Evolutionary conservation across 2,888 invertebrate genomes (phyloP), one percentile per base, ranked within the genome.

Genomic region (Orchesellides sinensis): DNA sequence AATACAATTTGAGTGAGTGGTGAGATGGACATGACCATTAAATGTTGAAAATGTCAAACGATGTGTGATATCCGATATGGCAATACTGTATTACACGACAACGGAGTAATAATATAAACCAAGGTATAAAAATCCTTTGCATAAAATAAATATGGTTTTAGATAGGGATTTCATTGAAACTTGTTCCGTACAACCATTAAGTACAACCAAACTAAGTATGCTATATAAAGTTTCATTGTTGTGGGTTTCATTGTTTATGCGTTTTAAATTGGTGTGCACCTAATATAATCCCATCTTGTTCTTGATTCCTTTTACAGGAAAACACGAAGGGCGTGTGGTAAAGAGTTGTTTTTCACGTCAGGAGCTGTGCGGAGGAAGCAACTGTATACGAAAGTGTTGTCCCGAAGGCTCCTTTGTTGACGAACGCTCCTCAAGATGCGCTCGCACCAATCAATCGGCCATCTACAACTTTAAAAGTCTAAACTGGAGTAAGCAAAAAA

Each of bases 341-440:
- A 83, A 78, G 19, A 84, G 85, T 21, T 88, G 88, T 23, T 88
- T 88, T 72, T 83, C 84, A 10, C 77, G 83, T 49, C 68, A 85
- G 27, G 84, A 85, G 14, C 40, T 85, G 12, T 85, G 85, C 52
- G 84, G 81, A 23, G 73, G 47, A 3, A 74, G 75, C 23, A 49
- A 69, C n/a, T 85, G 87, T 47, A 27, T 88, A 25, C 49, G 87
- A 47, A 88, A 88, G 83, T 88, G 88, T 61, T 85, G 83, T 79
- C 86, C 84, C n/a, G 65, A 73, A 19, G 86, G 75, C 40, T 52
- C 78, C 45, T 27, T 84, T 23, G 70, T 81, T 6, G 84, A 84
- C 56, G 82, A 83, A 35, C 45, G 61, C 12, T 49, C 27, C 8
- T 49, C 59, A 8, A 63, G 70, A 6, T 84, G 84, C 27, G 65